Percentiles rank a stretch among this genome's conserved stretches.
Conservation (phyloP, 1,140 invertebrate genomes). For the Aphelinus certus region DNA sequence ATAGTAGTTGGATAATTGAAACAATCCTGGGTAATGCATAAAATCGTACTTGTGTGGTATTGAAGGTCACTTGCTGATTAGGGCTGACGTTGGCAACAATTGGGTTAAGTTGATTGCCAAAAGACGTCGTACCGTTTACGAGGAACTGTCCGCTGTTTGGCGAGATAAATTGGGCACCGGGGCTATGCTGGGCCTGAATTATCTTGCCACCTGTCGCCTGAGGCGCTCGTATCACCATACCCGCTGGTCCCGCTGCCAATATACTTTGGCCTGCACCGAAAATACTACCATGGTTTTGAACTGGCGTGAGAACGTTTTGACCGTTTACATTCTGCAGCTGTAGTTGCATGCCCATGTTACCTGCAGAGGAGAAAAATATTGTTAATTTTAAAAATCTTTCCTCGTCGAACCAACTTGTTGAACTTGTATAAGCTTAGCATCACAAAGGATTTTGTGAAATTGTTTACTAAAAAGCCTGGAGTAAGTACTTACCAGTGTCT, state of each 20-base stretch:
- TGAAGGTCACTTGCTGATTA: constrained; percentile 75
- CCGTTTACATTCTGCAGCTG: constrained; percentile 84
- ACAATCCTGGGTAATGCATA: too few species aligned
- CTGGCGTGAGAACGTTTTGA: constrained; percentile 78
- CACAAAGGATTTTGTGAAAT: neutral
- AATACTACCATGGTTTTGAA: constrained; percentile 71
- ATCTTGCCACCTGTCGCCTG: constrained; percentile 76
- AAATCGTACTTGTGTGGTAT: constrained; percentile 66
- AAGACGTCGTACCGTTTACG: constrained; percentile 74
- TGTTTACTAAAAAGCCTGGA: too few species aligned
- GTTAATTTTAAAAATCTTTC: neutral
- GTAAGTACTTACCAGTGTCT: constrained; percentile 64
- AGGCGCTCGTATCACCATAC: constrained; percentile 81
- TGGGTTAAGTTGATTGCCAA: constrained; percentile 81
- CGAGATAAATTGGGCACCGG: constrained; percentile 76
- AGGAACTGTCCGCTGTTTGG: constrained; percentile 78
- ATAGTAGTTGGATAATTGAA: too few species aligned
- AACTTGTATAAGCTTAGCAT: neutral
- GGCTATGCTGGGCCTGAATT: constrained; percentile 76
- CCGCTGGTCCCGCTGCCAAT: constrained; percentile 74
- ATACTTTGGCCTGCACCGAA: constrained; percentile 72
- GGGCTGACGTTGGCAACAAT: constrained; percentile 79
- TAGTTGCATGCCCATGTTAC: constrained; percentile 75
- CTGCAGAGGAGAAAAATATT: constrained; percentile 6
- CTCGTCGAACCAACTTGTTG: too few species aligned